Percentiles rank a stretch among this genome's conserved stretches.
Conservation (phyloP, 2,113 vertebrate species). For the Entelurus aequoreus region DNA sequence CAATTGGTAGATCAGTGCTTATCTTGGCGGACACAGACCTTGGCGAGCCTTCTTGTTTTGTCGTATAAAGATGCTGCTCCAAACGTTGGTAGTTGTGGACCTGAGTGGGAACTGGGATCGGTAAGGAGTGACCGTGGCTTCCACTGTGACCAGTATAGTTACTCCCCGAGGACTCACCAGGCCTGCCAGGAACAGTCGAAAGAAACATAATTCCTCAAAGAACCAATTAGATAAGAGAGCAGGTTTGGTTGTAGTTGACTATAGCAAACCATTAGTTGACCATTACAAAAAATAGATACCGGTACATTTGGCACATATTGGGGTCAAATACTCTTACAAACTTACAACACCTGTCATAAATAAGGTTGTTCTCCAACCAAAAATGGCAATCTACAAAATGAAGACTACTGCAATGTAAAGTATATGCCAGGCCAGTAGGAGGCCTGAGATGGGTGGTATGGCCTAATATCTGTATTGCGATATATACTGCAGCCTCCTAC, state of each 20-base stretch:
- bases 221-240: conserved; percentile 23
- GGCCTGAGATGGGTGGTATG: too few relatives aligned
- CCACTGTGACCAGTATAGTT: conserved; percentile 47
- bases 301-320: too few relatives aligned
- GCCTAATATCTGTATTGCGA: too few relatives aligned
- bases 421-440: too few relatives aligned
- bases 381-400: too few relatives aligned
- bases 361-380: too few relatives aligned
- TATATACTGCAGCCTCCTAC: too few relatives aligned
- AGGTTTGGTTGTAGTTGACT: too few relatives aligned
- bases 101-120: conserved; percentile 95
- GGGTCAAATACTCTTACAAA: too few relatives aligned
- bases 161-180: conserved; percentile 72
- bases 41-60: conserved; percentile 70
- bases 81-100: conserved; percentile 94
- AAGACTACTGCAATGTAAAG: too few relatives aligned
- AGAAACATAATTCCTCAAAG: conserved; percentile 10
- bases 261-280: background rate
- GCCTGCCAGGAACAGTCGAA: conserved; percentile 63
- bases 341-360: too few relatives aligned
- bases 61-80: conserved; percentile 87
- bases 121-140: conserved; percentile 81
- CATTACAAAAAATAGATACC: background rate
- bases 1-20: too few relatives aligned
- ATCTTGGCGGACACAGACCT: conserved; percentile 63